Evolutionary conservation across 2,113 vertebrate species (phyloP).

Genomic region (Aptenodytes forsteri): DNA sequence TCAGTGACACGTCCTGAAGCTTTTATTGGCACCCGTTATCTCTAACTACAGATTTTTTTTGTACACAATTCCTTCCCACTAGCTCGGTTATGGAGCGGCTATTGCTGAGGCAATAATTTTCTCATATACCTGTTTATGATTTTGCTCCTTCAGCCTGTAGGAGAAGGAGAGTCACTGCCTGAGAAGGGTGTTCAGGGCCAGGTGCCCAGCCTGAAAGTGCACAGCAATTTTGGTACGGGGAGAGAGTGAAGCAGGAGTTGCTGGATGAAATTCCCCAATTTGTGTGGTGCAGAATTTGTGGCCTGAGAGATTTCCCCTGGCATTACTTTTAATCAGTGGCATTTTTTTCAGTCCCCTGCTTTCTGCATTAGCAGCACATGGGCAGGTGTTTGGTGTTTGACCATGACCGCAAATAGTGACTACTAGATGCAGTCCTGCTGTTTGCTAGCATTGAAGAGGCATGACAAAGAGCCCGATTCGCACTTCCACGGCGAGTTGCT

Average conservation of each 20-base stretch:
- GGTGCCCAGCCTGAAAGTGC: background rate
- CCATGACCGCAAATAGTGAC: background rate
- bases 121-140: background rate
- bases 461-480: background rate
- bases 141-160: background rate
- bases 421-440: background rate
- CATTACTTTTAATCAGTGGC: background rate
- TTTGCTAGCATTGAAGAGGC: background rate
- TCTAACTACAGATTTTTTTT: background rate
- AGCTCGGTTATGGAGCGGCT: background rate
- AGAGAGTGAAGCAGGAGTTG: background rate
- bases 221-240: background rate
- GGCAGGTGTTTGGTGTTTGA: background rate
- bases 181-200: background rate
- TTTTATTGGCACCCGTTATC: background rate
- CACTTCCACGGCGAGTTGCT: accelerated
- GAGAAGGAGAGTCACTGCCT: background rate
- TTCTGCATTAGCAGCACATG: background rate
- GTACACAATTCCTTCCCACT: background rate
- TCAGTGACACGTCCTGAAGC: background rate
- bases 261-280: background rate
- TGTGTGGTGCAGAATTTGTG: background rate
- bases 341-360: background rate
- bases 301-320: background rate
- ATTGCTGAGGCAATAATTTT: background rate